Evolutionary conservation across 1,140 invertebrate genomes (phyloP).

Genomic region (Planococcus citri): DNA sequence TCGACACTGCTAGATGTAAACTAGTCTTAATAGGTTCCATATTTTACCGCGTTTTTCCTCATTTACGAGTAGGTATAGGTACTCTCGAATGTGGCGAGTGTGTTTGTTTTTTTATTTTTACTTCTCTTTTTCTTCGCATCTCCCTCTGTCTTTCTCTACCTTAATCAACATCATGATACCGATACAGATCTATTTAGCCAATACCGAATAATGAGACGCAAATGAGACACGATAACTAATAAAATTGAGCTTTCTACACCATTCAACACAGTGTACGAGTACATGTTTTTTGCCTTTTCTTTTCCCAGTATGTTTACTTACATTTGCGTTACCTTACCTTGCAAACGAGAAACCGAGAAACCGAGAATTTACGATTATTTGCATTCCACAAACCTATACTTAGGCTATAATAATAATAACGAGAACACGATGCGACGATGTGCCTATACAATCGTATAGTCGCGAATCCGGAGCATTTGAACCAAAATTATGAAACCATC

Average conservation of each 20-base stretch:
- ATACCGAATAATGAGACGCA: conserved; percentile 2
- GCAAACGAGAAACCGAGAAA: neutral
- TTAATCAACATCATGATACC: conserved; percentile 1
- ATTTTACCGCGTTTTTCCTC: neutral
- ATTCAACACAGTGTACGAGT: no score
- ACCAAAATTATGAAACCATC: no score
- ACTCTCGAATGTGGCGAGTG: no score
- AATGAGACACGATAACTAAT: conserved; percentile 7
- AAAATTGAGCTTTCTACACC: neutral
- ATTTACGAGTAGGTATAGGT: no score
- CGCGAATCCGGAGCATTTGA: no score
- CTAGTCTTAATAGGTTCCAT: conserved; percentile 3
- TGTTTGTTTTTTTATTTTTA: neutral
- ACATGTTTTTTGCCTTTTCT: neutral
- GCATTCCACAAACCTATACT: no score
- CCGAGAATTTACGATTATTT: no score
- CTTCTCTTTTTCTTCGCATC: no score
- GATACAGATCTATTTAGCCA: neutral
- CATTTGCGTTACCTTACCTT: neutral
- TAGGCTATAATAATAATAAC: no score
- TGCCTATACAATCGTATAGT: no score
- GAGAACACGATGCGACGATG: no score
- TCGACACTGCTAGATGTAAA: neutral
- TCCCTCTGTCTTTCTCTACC: neutral
- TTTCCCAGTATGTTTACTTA: neutral